These are phyloP conservation scores for Drosophila buzzatii DNA, from an alignment of 2,888 invertebrate species.

Conservation along the genomic window DNA sequence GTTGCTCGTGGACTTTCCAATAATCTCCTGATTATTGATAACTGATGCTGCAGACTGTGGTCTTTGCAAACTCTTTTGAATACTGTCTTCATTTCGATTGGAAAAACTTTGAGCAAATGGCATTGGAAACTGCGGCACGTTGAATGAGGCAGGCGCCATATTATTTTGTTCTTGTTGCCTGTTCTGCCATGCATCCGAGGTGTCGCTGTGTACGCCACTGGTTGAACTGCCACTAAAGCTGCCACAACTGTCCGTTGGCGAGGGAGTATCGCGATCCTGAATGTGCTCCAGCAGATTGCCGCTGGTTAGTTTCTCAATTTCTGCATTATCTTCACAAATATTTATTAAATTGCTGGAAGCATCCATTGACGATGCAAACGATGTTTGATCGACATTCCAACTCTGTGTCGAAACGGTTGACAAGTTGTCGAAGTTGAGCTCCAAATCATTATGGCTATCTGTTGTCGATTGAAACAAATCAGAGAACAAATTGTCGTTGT, in stretches of 20 bases:
- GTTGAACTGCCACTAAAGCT: slow-evolving; percentile 77
- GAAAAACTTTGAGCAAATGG: slow-evolving; percentile 22
- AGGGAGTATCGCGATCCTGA: slow-evolving; percentile 79
- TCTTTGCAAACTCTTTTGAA: slow-evolving; percentile 26
- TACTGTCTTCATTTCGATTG: slow-evolving; percentile 36
- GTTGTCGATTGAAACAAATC: slow-evolving; percentile 42
- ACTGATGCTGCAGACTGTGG: slow-evolving; percentile 8
- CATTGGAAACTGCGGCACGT: slow-evolving; percentile 3
- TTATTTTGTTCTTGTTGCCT: slow-evolving; percentile 37
- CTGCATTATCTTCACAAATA: slow-evolving; percentile 71
- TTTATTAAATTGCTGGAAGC: slow-evolving; percentile 80
- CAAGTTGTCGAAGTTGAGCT: slow-evolving; percentile 51
- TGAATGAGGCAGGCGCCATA: slow-evolving; percentile 25
- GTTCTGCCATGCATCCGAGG: slow-evolving; percentile 57
- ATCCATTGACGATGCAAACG: slow-evolving; percentile 38
- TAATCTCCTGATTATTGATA: slow-evolving; percentile 12
- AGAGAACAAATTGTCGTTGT: slow-evolving; percentile 44
- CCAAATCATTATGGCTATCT: slow-evolving; percentile 41
- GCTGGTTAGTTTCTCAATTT: slow-evolving; percentile 63
- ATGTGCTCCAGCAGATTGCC: slow-evolving; percentile 58
- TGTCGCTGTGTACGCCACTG: slow-evolving; percentile 80
- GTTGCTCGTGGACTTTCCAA: slow-evolving; percentile 6
- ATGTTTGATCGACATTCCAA: slow-evolving; percentile 30
- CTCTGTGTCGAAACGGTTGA: slow-evolving; percentile 31
- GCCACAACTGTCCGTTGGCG: slow-evolving; percentile 80